A percentile compares a stretch with the other conserved stretches of the same genome.
Conservation (phyloP, 2,797 vertebrate genomes). For the Hylomyscus alleni region DNA sequence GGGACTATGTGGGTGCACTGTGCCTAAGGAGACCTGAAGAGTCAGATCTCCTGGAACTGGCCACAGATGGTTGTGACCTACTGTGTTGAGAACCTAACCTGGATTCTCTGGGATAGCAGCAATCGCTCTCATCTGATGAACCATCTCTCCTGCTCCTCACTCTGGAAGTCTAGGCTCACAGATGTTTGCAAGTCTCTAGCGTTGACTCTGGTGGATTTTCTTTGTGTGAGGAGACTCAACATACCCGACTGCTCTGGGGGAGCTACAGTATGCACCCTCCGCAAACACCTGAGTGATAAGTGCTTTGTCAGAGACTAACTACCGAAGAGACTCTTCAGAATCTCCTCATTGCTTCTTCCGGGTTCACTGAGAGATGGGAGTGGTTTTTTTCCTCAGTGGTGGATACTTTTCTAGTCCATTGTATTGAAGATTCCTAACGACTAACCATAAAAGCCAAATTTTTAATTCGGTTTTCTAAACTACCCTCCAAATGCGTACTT, state of each 20-base stretch:
- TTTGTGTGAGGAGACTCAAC: neutral
- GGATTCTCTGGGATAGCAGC: neutral
- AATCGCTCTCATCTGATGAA: neutral
- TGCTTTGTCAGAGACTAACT: neutral
- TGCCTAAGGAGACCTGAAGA: neutral
- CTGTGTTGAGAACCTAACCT: neutral
- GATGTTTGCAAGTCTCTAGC: neutral
- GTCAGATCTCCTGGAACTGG: neutral
- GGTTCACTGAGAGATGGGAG: neutral
- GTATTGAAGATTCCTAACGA: neutral
- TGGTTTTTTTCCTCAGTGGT: neutral
- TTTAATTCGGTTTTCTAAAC: conserved; percentile 29
- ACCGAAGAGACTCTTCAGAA: neutral
- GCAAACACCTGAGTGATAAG: neutral
- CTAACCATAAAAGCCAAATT: conserved; percentile 11
- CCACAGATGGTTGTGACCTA: neutral
- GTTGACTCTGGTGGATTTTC: neutral
- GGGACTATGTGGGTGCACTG: neutral
- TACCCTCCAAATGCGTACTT: neutral
- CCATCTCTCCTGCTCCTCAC: neutral
- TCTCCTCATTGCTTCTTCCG: neutral
- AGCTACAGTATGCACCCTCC: neutral
- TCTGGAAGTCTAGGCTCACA: neutral
- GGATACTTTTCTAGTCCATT: neutral
- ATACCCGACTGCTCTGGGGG: neutral